Percentiles rank a stretch among this genome's conserved stretches.
Evolutionary conservation across 2,113 vertebrate genomes (phyloP).

Genomic region (Plecturocebus donacophilus): DNA sequence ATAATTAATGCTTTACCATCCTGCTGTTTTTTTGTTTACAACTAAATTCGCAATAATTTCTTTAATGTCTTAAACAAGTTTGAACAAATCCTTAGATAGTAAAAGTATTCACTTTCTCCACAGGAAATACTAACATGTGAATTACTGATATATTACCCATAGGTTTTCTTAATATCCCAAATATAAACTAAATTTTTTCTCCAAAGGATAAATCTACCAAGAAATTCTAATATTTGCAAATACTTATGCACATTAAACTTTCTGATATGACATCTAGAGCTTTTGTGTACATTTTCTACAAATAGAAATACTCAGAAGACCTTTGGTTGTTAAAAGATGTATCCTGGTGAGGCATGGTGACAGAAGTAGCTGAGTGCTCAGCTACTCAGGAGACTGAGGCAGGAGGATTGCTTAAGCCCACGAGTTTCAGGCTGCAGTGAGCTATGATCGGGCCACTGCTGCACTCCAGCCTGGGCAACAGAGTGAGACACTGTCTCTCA

Average conservation of each 20-base stretch:
- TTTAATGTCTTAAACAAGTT: not conserved
- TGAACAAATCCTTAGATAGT: not conserved
- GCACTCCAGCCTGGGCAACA: no score
- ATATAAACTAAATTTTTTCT: slow-evolving; percentile 26
- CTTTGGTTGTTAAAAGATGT: not conserved
- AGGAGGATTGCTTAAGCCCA: not conserved
- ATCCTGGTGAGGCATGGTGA: no score
- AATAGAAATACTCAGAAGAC: not conserved
- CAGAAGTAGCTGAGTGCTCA: not conserved
- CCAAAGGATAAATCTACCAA: slow-evolving; percentile 15
- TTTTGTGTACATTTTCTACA: slow-evolving; percentile 14
- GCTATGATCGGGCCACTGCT: no score
- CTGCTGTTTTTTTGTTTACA: slow-evolving; percentile 14
- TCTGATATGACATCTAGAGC: not conserved
- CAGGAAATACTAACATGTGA: not conserved
- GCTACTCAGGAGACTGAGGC: not conserved
- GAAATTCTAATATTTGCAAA: not conserved
- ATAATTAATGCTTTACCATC: not conserved
- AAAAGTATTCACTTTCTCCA: slow-evolving; percentile 24
- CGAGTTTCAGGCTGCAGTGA: not conserved
- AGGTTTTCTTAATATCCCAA: slow-evolving; percentile 36
- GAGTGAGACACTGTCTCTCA: no score
- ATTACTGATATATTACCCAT: not conserved
- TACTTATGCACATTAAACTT: slow-evolving; percentile 29
- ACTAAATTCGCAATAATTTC: not conserved